Evolutionary conservation across 2,113 vertebrate species (phyloP).

Genomic region (Hystrix brachyura): DNA sequence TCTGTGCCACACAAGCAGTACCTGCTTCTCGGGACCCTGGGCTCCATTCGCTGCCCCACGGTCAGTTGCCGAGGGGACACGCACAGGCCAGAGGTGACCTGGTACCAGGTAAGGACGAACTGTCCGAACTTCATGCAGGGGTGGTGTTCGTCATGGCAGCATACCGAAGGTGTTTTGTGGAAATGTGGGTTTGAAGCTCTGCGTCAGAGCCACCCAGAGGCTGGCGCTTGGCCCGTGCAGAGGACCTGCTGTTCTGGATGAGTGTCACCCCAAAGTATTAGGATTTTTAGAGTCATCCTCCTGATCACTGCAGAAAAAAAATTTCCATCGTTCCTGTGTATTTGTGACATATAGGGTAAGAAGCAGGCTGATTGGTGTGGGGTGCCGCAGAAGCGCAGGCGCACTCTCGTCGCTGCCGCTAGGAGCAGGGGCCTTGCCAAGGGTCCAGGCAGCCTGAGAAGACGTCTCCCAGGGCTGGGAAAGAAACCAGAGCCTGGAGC

Average conservation of each 20-base stretch:
- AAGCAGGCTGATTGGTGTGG: not conserved
- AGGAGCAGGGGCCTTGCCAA: not conserved
- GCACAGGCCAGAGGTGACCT: conserved; percentile 84
- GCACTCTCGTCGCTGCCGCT: not conserved
- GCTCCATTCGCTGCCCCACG: conserved; percentile 89
- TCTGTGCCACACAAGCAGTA: not conserved
- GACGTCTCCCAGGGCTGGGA: not conserved
- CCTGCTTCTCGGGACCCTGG: conserved; percentile 77
- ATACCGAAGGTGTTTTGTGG: not conserved
- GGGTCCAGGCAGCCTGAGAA: not conserved
- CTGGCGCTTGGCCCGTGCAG: not conserved
- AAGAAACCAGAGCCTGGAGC: not conserved
- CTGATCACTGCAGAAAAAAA: not conserved
- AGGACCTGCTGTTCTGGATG: not conserved
- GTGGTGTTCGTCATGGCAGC: not conserved
- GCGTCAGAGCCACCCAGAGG: not conserved
- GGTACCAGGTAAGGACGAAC: conserved; percentile 91
- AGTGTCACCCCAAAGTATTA: not conserved
- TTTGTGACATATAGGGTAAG: not conserved
- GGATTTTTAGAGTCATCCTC: not conserved
- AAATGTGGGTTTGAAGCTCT: not conserved
- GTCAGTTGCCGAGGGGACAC: conserved; percentile 82
- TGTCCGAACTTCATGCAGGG: not conserved
- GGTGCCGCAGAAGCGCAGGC: not conserved
- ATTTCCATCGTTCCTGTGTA: not conserved